Conservation (phyloP, 2,113 vertebrate species). For the Sinosuthora webbiana region DNA sequence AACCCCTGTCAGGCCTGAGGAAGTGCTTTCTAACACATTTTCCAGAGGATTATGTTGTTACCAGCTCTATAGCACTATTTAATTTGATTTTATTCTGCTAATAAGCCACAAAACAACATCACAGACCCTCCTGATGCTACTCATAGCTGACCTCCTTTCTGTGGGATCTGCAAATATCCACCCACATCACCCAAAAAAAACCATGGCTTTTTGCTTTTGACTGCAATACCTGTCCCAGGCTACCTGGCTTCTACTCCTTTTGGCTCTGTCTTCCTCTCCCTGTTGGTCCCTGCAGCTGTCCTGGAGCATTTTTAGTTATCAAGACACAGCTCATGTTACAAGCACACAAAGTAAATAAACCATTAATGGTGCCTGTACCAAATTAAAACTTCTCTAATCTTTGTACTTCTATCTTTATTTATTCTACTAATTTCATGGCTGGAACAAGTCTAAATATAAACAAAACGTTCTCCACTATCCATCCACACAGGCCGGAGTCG, state of each 20-base stretch:
- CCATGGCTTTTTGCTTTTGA: not conserved
- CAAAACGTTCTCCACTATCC: not conserved
- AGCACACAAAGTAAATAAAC: conserved; percentile 42
- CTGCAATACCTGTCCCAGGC: not conserved
- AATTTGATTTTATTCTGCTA: not conserved
- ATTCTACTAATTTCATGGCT: conserved; percentile 38
- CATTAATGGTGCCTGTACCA: conserved; percentile 6
- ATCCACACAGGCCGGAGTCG: not conserved
- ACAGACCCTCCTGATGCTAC: not conserved
- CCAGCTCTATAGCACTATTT: not conserved
- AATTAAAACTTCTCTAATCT: conserved; percentile 42
- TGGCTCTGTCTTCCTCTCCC: not conserved
- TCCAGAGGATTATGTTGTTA: not conserved
- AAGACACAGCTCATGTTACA: not conserved
- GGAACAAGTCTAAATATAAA: conserved; percentile 48
- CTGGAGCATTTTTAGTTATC: not conserved
- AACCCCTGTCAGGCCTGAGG: not conserved
- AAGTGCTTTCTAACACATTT: not conserved
- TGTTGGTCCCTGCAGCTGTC: not conserved
- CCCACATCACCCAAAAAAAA: not conserved
- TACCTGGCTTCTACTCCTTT: not conserved
- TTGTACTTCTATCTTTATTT: conserved; percentile 48
- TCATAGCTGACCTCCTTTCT: not conserved
- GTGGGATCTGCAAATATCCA: not conserved
- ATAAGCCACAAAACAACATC: not conserved